Evolutionary conservation across 2,113 vertebrate genomes (phyloP).

Genomic region (Neogale vison): DNA sequence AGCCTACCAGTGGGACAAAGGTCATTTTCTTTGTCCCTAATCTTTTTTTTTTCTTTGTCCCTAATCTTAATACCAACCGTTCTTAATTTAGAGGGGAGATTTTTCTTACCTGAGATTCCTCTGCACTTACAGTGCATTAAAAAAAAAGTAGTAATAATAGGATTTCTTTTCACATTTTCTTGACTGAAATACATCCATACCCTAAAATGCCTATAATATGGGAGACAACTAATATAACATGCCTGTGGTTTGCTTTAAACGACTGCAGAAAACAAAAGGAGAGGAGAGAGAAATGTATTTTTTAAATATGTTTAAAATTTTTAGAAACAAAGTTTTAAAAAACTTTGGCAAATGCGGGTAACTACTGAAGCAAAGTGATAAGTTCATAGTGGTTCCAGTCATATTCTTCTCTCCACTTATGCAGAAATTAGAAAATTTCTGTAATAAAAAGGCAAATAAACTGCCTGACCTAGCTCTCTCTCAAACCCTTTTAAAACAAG

Average conservation of each 20-base stretch:
- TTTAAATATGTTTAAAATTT: neutral
- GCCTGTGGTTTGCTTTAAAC: conserved; percentile 10
- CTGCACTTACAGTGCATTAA: neutral
- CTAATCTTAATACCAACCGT: neutral
- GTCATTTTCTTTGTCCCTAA: neutral
- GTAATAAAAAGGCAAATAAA: conserved; percentile 5
- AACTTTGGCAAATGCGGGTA: neutral
- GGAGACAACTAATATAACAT: neutral
- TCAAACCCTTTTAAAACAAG: neutral
- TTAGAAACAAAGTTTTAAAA: too few species aligned
- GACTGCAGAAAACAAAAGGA: neutral
- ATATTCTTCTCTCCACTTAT: neutral
- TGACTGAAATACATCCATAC: neutral
- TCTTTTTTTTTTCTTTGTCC: neutral
- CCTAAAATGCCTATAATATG: neutral
- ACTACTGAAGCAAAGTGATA: neutral
- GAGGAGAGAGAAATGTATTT: neutral
- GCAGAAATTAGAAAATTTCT: neutral
- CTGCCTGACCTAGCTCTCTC: neutral
- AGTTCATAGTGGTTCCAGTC: neutral
- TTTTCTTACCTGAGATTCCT: conserved; percentile 27
- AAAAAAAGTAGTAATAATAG: neutral
- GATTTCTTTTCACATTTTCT: neutral
- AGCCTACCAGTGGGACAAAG: neutral
- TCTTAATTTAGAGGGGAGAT: neutral